Evolutionary conservation across 2,797 vertebrate species (phyloP).

Genomic region (Microtus obscurus): DNA sequence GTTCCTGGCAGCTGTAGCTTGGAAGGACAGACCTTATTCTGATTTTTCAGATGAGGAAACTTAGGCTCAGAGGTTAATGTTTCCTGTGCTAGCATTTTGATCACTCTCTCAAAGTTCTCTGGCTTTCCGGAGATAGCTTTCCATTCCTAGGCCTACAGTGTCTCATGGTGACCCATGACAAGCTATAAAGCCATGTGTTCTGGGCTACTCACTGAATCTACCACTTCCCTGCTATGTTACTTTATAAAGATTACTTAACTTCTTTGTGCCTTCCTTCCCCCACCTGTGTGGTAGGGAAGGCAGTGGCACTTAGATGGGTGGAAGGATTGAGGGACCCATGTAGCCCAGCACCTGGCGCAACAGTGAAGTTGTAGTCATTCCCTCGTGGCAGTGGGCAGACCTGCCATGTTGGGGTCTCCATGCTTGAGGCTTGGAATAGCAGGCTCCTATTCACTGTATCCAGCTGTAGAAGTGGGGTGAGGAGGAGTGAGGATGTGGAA

Average conservation of each 20-base stretch:
- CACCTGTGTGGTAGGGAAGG: background rate
- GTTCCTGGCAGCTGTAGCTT: background rate
- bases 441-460: background rate
- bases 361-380: background rate
- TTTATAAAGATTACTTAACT: background rate
- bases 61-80: background rate
- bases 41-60: background rate
- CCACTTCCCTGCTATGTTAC: background rate
- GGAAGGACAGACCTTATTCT: background rate
- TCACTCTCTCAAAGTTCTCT: rapidly evolving
- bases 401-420: background rate
- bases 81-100: background rate
- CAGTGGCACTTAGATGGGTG: rapidly evolving
- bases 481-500: background rate
- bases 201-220: background rate
- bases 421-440: background rate
- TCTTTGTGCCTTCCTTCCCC: background rate
- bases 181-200: background rate
- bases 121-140: background rate
- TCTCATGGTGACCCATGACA: background rate
- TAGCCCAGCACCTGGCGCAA: background rate
- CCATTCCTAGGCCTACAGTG: background rate
- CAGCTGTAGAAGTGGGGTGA: background rate
- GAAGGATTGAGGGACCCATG: background rate
- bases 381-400: background rate